Evolutionary conservation across 2,888 invertebrate genomes (phyloP).

Genomic region (Brachylomia viminalis): DNA sequence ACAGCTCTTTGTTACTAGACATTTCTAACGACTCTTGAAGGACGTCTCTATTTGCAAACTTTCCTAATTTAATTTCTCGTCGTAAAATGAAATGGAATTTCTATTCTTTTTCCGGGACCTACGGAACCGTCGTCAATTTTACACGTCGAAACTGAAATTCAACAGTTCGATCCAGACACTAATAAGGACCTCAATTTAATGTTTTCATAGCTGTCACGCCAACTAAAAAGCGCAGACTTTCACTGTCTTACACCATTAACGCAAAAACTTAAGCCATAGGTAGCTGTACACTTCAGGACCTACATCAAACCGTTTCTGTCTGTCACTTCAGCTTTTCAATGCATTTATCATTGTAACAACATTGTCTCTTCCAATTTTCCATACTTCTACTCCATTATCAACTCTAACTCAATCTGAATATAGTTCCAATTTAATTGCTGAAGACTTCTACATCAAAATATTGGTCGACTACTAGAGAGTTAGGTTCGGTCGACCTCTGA

Average conservation of each 20-base stretch:
- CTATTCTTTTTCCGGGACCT: not conserved
- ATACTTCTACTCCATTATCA: slow-evolving; percentile 1
- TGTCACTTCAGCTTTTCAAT: slow-evolving; percentile 74
- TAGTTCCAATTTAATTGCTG: slow-evolving; percentile 51
- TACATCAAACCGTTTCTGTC: slow-evolving; percentile 66
- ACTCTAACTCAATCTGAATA: slow-evolving; percentile 24
- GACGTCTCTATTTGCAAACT: not conserved
- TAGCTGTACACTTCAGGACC: slow-evolving; percentile 63
- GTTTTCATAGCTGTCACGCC: not conserved
- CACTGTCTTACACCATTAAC: slow-evolving; percentile 6
- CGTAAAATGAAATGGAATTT: not conserved
- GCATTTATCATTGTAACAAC: slow-evolving; percentile 70
- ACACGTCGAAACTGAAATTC: not conserved
- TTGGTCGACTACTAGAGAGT: slow-evolving; percentile 53
- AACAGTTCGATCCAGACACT: slow-evolving; percentile 2
- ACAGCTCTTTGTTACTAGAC: not conserved
- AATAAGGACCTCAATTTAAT: not conserved
- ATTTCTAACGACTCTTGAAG: not conserved
- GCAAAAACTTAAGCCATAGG: slow-evolving; percentile 52
- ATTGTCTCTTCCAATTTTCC: slow-evolving; percentile 33
- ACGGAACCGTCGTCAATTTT: slow-evolving; percentile 7
- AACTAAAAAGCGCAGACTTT: not conserved
- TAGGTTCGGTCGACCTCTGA: slow-evolving; percentile 82
- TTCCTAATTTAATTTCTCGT: not conserved
- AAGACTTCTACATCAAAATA: slow-evolving; percentile 32